Conservation (phyloP, 2,888 invertebrate species). For the Thecophora atra region DNA sequence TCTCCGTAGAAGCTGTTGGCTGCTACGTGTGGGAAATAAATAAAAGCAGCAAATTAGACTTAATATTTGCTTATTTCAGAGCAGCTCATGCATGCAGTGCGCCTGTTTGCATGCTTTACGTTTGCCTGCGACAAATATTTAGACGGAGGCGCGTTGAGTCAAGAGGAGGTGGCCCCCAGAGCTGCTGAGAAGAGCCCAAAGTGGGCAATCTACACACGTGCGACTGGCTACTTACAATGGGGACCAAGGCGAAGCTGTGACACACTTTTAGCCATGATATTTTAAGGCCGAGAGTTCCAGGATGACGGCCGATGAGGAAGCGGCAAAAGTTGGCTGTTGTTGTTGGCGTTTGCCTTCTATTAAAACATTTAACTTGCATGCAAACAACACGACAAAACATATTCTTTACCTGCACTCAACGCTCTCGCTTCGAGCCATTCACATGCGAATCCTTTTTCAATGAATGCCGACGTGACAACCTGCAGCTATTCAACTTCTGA, state of each 20-base stretch:
- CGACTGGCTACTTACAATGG: background rate
- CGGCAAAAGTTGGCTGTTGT: background rate
- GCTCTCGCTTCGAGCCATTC: constrained; percentile 4
- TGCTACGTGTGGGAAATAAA: constrained; percentile 10
- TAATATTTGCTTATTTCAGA: constrained; percentile 18
- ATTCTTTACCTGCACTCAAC: background rate
- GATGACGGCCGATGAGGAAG: background rate
- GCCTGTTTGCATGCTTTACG: constrained; percentile 16
- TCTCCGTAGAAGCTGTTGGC: background rate
- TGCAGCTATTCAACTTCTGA: background rate
- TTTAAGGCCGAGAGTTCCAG: background rate
- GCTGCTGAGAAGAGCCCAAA: background rate
- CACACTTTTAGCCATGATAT: constrained; percentile 3
- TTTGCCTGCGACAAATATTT: constrained; percentile 28
- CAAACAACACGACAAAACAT: background rate
- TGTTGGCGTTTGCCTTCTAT: background rate
- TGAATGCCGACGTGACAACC: background rate
- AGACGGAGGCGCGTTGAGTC: background rate
- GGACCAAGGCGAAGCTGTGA: background rate
- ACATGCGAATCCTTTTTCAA: background rate
- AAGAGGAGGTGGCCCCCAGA: background rate
- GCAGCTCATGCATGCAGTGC: constrained; percentile 32
- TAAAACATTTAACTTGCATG: background rate
- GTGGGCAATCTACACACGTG: background rate
- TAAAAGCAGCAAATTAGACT: constrained; percentile 22